A percentile compares a stretch with the other conserved stretches of the same genome.
phyloP scores from a whole-genome alignment of 2,888 invertebrate species.

The Artemia sinica region DNA sequence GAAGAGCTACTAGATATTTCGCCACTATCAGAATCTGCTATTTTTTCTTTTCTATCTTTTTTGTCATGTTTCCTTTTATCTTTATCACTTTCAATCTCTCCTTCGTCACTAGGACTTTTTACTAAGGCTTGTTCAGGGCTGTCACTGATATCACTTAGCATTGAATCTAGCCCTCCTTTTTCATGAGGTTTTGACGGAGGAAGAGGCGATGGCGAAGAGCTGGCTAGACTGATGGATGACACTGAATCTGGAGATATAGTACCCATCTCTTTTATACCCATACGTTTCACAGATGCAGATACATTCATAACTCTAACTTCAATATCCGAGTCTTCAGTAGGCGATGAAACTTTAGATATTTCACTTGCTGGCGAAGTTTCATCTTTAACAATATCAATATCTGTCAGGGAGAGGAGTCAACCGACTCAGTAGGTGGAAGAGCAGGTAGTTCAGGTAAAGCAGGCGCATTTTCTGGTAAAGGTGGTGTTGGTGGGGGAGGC shows the following conservation, averaged over 20 bases:
- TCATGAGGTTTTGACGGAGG: neutral
- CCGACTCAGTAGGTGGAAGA: slow-evolving; percentile 15
- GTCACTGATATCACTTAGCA: slow-evolving; percentile 8
- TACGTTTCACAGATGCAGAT: slow-evolving; percentile 6
- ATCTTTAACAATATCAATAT: neutral
- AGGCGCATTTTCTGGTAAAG: slow-evolving; percentile 17
- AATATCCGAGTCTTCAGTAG: neutral
- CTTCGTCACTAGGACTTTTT: slow-evolving; percentile 11
- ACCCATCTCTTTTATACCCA: slow-evolving; percentile 12
- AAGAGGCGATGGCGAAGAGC: neutral
- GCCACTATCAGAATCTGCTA: neutral
- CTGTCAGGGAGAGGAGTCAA: neutral
- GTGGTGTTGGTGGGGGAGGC: slow-evolving; percentile 21
- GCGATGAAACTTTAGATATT: too few species aligned
- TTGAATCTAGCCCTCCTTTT: slow-evolving; percentile 4
- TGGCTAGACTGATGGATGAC: slow-evolving; percentile 8
- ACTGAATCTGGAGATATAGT: neutral
- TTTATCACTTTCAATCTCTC: neutral
- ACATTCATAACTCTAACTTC: slow-evolving; percentile 7
- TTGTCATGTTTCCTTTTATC: neutral
- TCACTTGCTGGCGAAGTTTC: neutral
- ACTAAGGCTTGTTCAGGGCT: neutral
- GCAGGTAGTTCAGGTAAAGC: slow-evolving; percentile 19
- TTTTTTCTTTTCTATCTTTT: neutral
- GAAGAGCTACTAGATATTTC: neutral